phyloP scores from a whole-genome alignment of 2,797 vertebrate species.

The Enteromius afrohamiltoni region DNA sequence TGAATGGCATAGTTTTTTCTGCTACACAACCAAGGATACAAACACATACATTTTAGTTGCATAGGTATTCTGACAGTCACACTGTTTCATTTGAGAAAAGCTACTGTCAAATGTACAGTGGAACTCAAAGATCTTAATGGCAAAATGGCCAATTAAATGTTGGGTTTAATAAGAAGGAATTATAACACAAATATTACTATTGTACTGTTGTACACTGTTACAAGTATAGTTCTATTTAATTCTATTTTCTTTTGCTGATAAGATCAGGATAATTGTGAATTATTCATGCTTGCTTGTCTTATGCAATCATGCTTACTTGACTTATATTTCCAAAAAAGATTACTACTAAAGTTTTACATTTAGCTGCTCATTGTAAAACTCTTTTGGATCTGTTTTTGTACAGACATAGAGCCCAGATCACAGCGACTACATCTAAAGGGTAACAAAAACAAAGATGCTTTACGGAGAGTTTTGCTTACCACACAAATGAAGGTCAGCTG shows the following conservation, averaged over 20 bases:
- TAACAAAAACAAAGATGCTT: constrained; percentile 76
- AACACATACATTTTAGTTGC: background rate
- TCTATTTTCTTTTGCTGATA: background rate
- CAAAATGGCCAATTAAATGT: background rate
- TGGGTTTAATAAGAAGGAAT: background rate
- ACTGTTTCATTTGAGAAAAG: background rate
- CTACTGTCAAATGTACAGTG: background rate
- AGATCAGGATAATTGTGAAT: constrained; percentile 38
- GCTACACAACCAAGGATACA: background rate
- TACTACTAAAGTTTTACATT: constrained; percentile 11
- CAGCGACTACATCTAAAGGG: constrained; percentile 83
- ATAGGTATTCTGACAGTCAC: background rate
- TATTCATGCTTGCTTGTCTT: constrained; percentile 35
- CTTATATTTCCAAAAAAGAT: constrained; percentile 18
- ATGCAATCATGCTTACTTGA: background rate
- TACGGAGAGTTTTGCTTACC: constrained; percentile 87
- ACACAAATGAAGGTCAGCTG: constrained; percentile 89
- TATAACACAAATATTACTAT: background rate
- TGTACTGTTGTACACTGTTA: background rate
- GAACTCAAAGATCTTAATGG: background rate
- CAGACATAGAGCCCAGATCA: constrained; percentile 74
- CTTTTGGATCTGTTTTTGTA: constrained; percentile 38
- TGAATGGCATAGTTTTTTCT: background rate
- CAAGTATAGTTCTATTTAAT: background rate
- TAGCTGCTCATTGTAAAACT: constrained; percentile 3